A percentile compares a stretch with the other conserved stretches of the same genome.
Evolutionary conservation across 2,797 vertebrate genomes (phyloP).

Genomic region (Dallia pectoralis): DNA sequence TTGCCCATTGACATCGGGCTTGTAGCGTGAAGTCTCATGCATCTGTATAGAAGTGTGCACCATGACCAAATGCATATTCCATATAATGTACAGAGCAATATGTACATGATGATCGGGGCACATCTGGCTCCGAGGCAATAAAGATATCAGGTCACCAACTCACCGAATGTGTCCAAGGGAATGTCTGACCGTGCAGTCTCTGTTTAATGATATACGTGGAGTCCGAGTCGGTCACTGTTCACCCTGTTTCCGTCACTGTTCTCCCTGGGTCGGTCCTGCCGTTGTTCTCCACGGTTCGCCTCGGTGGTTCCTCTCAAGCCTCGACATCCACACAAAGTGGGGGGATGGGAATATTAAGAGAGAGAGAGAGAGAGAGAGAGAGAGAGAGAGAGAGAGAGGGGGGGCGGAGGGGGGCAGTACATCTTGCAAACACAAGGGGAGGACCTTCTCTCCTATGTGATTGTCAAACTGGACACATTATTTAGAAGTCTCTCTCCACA

Average conservation of each 20-base stretch:
- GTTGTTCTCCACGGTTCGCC: slow-evolving; percentile 26
- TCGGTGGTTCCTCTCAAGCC: slow-evolving; percentile 41
- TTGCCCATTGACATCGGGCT: background rate
- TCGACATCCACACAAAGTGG: slow-evolving; percentile 48
- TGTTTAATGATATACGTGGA: background rate
- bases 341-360: slow-evolving; percentile 44
- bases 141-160: background rate
- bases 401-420: slow-evolving; percentile 36
- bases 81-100: background rate
- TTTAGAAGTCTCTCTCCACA: slow-evolving; percentile 8
- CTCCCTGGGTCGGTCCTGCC: slow-evolving; percentile 30
- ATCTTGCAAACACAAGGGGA: slow-evolving; percentile 31
- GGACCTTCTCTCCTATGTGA: slow-evolving; percentile 33
- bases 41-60: slow-evolving; percentile 11
- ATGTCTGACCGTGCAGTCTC: background rate
- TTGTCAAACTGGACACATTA: slow-evolving; percentile 5
- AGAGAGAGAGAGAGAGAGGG: slow-evolving; percentile 25
- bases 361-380: slow-evolving; percentile 22
- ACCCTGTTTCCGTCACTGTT: slow-evolving; percentile 14
- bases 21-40: background rate
- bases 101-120: background rate
- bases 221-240: slow-evolving; percentile 6
- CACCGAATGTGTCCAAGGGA: slow-evolving; percentile 14
- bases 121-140: slow-evolving; percentile 6
- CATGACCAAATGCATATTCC: slow-evolving; percentile 16